Conservation (phyloP, 1,140 invertebrate genomes). For the Platyscapa corneri region DNA sequence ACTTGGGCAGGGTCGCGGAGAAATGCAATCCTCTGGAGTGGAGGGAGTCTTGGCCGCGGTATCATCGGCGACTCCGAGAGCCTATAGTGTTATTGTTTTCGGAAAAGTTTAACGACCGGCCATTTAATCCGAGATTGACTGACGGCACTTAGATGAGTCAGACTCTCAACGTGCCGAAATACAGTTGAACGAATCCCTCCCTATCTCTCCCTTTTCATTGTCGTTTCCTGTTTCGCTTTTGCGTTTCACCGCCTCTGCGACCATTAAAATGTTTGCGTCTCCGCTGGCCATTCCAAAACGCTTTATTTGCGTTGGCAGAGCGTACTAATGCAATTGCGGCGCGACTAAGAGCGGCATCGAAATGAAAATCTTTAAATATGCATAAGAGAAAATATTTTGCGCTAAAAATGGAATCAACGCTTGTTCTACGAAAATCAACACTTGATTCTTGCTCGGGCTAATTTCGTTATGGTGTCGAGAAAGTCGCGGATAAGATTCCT, state of each 20-base stretch:
- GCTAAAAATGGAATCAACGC: neutral
- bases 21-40: neutral
- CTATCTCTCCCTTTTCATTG: neutral
- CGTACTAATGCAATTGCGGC: neutral
- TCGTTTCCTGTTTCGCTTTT: slow-evolving; percentile 35
- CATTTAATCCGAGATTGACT: slow-evolving; percentile 41
- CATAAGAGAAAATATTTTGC: neutral
- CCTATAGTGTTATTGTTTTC: slow-evolving; percentile 26
- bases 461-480: neutral
- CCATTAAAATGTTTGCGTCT: slow-evolving; percentile 37
- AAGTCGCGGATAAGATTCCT: neutral
- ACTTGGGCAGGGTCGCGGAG: neutral
- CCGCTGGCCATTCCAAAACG: neutral
- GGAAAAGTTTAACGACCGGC: slow-evolving; percentile 40
- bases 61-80: slow-evolving; percentile 44
- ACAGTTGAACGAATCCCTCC: neutral
- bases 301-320: slow-evolving; percentile 31
- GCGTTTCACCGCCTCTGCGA: neutral
- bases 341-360: neutral
- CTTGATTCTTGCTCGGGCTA: neutral
- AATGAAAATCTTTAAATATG: slow-evolving; percentile 20
- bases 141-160: slow-evolving; percentile 53
- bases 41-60: no score
- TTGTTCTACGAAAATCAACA: neutral
- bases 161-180: slow-evolving; percentile 44